Evolutionary conservation across 2,888 invertebrate genomes (phyloP), one percentile per base, ranked within the genome.

Genomic region (Dendrolimus houi): DNA sequence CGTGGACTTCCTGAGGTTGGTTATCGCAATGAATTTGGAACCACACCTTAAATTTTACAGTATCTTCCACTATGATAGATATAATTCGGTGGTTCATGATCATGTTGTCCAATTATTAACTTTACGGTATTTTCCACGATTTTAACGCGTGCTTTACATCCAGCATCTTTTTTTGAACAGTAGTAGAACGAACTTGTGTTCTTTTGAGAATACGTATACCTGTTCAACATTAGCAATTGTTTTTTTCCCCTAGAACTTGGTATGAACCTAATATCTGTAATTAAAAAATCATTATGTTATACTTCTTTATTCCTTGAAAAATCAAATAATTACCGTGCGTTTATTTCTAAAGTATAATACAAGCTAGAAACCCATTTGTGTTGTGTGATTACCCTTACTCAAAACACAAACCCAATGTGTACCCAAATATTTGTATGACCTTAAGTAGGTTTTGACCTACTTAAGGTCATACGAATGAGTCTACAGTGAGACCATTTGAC

Each of bases 191-290:
- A 58, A 10, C 61, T 56, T 7, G 42, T 55, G 42, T 58, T 60
- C 13, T 62, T 55, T 60, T 61, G 63, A n/a, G 65, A 65, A 56
- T 64, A 72, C 1, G 72, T 72, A 53, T 62, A 66, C 1, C 62
- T 60, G 1, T 67, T 63, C 53, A 67, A 29, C 63, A 68, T 56
- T 8, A 74, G 54, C 29, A 74, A 57, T 0, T 56, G 12, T 41
- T 29, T 29, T 3, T 63, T 66, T 8, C 71, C 65, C 52, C 57
- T 64, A 52, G n/a, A 29, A 8, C 62, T 60, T 8, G 60, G 62
- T n/a, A 73, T 66, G 54, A 67, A 62, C 1, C 61, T 55, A 57
- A 67, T 69, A 10, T 54, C 57, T 56, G 54, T 42, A 57, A 57
- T 29, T 17, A 54, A 29, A 29, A 29, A 29, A 29, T 29, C 29